Base-by-base conservation (phyloP, 2,888 invertebrate genomes). In the Orthosia gracilis region DNA sequence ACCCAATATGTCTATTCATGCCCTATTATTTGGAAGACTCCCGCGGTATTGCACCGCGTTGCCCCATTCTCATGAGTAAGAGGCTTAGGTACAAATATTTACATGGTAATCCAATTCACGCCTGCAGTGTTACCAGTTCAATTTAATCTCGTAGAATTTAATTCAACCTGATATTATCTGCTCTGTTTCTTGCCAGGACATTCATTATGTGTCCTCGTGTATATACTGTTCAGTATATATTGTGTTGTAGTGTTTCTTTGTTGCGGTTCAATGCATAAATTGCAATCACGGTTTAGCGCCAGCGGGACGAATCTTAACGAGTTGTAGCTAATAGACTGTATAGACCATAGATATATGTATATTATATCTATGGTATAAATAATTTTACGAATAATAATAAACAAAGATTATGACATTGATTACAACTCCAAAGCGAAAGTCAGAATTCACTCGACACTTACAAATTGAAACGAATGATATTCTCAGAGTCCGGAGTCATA, bases 1-100 rank as follows among this genome's bases (percentile, higher is more conserved):
- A 76, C 84, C 73, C 79, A 87, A 87, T 85, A 61, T 58, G 69
- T 78, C 82, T 77, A 83, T 84, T 85, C 84, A 74, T 82, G 77
- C 70, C 76, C 76, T 80, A 82, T 78, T 87, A 84, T 81, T 84
- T 79, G 57, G 75, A 58, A 72, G 67, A 72, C 72, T 87, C 87
- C 76, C 83, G 83, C 82, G 86, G 57, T 69, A 69, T 83, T 85
- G 76, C 85, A 57, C 65, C 45, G 55, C 47, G 61, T 85, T 86
- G 74, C 85, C 26, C 67, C 75, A 85, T 69, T 69, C 71, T 75
- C 74, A 72, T 73, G 79, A 73, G 77, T 76, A 77, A 78, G 76
- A 71, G 71, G 65, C 45, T 73, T 76, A 55, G 65, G 31, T 58
- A 74, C 68, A 85, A 82, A 84, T 86, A 84, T 87, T 85, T 82